Conservation (phyloP, 2,888 invertebrate species). For the Xestia ashworthii region DNA sequence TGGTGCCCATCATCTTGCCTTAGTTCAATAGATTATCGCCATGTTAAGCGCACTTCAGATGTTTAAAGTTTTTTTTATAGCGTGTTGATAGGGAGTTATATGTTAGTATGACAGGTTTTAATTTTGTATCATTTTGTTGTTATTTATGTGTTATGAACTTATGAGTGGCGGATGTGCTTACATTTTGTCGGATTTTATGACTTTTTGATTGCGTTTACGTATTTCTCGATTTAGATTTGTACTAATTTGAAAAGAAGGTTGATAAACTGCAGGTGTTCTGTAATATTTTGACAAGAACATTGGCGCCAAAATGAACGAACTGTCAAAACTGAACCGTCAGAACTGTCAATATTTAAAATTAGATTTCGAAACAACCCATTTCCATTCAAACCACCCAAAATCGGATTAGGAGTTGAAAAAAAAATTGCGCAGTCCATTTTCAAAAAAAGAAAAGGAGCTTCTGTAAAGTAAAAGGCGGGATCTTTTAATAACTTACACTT, state of each 20-base stretch:
- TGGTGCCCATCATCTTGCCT: constrained; percentile 81
- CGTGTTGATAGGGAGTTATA: constrained; percentile 65
- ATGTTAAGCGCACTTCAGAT: constrained; percentile 62
- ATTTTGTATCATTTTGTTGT: constrained; percentile 47
- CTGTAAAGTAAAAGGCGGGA: constrained; percentile 84
- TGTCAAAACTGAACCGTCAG: constrained; percentile 14
- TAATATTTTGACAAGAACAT: constrained; percentile 5
- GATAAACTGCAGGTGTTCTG: not conserved
- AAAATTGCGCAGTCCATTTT: constrained; percentile 60
- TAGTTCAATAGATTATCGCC: constrained; percentile 78
- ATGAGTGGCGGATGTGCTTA: constrained; percentile 47
- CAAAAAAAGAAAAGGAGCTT: constrained; percentile 79
- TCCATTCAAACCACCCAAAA: constrained; percentile 67
- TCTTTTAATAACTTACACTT: constrained; percentile 86
- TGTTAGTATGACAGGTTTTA: constrained; percentile 60
- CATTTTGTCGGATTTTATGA: constrained; percentile 20
- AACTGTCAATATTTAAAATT: constrained; percentile 49
- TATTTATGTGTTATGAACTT: constrained; percentile 44
- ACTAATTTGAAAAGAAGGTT: not conserved
- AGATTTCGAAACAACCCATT: constrained; percentile 32
- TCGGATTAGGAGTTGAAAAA: constrained; percentile 59
- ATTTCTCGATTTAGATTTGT: not conserved
- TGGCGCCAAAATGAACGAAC: constrained; percentile 14
- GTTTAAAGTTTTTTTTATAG: constrained; percentile 58
- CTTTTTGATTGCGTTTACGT: not conserved